These are phyloP conservation scores for Brachyistius frenatus DNA, from an alignment of 2,113 vertebrate species.

Conservation along the genomic window DNA sequence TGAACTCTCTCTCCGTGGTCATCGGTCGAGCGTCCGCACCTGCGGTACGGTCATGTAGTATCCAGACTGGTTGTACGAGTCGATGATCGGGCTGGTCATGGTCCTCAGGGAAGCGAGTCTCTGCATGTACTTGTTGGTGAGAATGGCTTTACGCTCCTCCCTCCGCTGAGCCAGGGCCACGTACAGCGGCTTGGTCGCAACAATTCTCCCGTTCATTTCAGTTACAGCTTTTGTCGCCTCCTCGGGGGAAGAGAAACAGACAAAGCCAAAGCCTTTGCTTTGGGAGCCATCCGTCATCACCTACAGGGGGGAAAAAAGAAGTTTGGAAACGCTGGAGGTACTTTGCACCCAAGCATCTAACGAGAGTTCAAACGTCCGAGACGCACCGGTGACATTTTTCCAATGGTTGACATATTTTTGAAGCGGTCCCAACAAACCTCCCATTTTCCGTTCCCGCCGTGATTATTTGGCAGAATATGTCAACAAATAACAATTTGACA, in stretches of 20 bases:
- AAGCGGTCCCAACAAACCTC: no score
- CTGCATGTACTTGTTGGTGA: slow-evolving; percentile 97
- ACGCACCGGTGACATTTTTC: no score
- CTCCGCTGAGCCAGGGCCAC: slow-evolving; percentile 95
- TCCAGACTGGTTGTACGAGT: slow-evolving; percentile 89
- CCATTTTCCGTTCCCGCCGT: no score
- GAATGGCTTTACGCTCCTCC: slow-evolving; percentile 95
- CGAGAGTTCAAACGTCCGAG: background rate
- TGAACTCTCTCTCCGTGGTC: background rate
- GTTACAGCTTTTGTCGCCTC: slow-evolving; percentile 98
- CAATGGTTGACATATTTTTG: no score
- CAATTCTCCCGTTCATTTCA: slow-evolving; percentile 95
- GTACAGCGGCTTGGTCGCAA: slow-evolving; percentile 95
- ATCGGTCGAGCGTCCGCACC: slow-evolving; percentile 76
- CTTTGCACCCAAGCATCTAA: background rate
- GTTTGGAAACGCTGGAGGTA: background rate
- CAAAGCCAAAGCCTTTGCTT: slow-evolving; percentile 98
- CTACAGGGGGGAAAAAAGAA: slow-evolving; percentile 70
- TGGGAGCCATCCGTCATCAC: slow-evolving; percentile 96
- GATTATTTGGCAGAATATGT: no score
- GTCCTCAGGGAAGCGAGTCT: slow-evolving; percentile 89
- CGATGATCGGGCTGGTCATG: slow-evolving; percentile 87
- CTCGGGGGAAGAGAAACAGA: slow-evolving; percentile 98
- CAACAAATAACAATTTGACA: no score
- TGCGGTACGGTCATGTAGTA: slow-evolving; percentile 93